Evolutionary conservation across 2,113 vertebrate species (phyloP).

Genomic region (Alligator sinensis): DNA sequence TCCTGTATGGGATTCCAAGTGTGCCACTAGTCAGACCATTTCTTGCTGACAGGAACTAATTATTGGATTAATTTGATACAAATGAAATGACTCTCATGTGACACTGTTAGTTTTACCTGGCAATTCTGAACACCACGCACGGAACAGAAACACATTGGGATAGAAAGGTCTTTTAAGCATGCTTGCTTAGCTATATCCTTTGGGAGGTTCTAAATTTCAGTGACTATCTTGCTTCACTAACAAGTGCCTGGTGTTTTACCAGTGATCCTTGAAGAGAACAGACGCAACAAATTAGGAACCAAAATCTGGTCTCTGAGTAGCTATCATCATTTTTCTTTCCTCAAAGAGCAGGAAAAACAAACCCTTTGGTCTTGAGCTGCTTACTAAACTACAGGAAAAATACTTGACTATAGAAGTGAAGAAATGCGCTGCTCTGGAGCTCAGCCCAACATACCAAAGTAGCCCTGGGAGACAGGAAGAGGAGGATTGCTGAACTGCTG

Average conservation of each 20-base stretch:
- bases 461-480: background rate
- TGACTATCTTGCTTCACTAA: background rate
- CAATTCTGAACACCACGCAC: background rate
- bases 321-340: slow-evolving; percentile 40
- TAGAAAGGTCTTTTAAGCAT: slow-evolving; percentile 43
- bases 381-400: slow-evolving; percentile 76
- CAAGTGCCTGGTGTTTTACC: background rate
- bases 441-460: background rate
- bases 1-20: background rate
- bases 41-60: background rate
- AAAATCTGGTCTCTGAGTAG: slow-evolving; percentile 49
- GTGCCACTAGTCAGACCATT: background rate
- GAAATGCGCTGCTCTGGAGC: background rate
- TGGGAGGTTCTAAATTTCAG: slow-evolving; percentile 1
- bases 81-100: background rate
- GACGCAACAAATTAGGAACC: slow-evolving; percentile 48
- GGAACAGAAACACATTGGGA: background rate
- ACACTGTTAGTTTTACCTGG: background rate
- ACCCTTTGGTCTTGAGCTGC: slow-evolving; percentile 66
- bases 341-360: background rate
- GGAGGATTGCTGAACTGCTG: background rate
- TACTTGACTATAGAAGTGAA: slow-evolving; percentile 30
- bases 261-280: background rate
- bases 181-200: slow-evolving; percentile 1
- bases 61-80: background rate